Conservation (phyloP, 2,888 invertebrate genomes). For the Lordiphosa fenestrarum region DNA sequence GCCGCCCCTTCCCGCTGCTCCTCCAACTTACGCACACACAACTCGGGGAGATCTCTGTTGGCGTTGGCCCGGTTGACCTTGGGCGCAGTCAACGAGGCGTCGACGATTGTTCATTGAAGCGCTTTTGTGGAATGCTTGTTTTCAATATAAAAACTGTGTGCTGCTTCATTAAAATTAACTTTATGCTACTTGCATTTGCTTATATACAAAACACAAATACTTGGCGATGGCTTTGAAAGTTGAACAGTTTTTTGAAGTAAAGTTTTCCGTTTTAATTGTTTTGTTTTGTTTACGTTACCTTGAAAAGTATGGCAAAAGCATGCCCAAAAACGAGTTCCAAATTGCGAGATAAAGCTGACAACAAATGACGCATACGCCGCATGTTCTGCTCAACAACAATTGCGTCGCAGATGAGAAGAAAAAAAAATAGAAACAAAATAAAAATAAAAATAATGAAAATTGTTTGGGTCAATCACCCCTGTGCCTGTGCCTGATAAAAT, state of each 20-base stretch:
- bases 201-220: slow-evolving; percentile 17
- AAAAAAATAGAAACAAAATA: too few species aligned
- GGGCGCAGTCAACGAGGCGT: slow-evolving; percentile 31
- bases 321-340: not conserved
- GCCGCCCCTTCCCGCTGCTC: too few species aligned
- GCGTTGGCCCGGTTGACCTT: slow-evolving; percentile 45
- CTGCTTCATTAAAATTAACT: slow-evolving; percentile 20
- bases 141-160: slow-evolving; percentile 20
- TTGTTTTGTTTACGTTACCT: slow-evolving; percentile 2
- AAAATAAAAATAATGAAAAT: too few species aligned
- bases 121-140: slow-evolving; percentile 27
- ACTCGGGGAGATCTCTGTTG: slow-evolving; percentile 15
- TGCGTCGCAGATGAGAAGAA: too few species aligned
- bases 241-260: too few species aligned
- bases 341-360: not conserved
- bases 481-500: too few species aligned
- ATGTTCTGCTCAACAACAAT: too few species aligned
- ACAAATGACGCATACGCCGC: too few species aligned
- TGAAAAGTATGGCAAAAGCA: not conserved
- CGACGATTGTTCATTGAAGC: slow-evolving; percentile 56
- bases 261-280: slow-evolving; percentile 10
- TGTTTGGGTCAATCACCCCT: too few species aligned
- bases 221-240: too few species aligned
- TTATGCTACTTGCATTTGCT: slow-evolving; percentile 23
- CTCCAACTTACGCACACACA: not conserved